Conservation (phyloP, 2,888 invertebrate genomes). For the Drosophila paranaensis region DNA sequence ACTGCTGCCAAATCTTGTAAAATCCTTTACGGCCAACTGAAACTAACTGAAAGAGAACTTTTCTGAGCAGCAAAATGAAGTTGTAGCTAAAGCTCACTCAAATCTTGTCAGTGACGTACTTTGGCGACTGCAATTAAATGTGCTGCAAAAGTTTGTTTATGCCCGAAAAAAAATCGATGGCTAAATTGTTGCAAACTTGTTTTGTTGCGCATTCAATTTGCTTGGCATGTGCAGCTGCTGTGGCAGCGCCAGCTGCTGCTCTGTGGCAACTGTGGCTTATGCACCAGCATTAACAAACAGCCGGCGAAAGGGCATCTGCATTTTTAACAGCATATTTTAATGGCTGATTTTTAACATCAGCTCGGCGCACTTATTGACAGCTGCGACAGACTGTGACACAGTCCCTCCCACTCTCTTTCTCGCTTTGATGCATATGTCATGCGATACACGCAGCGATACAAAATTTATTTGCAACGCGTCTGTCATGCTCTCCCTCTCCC, state of each 20-base stretch:
- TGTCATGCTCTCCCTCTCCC: slow-evolving; percentile 31
- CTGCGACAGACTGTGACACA: slow-evolving; percentile 67
- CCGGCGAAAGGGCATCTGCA: slow-evolving; percentile 59
- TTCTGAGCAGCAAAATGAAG: slow-evolving; percentile 42
- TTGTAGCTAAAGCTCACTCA: slow-evolving; percentile 10
- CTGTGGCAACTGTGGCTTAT: slow-evolving; percentile 58
- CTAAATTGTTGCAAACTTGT: slow-evolving; percentile 59
- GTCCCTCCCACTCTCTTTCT: neutral
- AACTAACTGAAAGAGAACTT: slow-evolving; percentile 58
- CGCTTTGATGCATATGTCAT: slow-evolving; percentile 78
- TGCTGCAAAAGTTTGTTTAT: slow-evolving; percentile 21
- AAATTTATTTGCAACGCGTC: slow-evolving; percentile 72
- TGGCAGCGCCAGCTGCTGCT: slow-evolving; percentile 29
- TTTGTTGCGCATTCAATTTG: slow-evolving; percentile 66
- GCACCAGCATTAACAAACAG: slow-evolving; percentile 74
- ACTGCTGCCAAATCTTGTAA: slow-evolving; percentile 57
- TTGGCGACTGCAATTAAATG: slow-evolving; percentile 28
- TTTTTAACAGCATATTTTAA: slow-evolving; percentile 80
- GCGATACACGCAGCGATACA: slow-evolving; percentile 75
- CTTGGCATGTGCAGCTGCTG: slow-evolving; percentile 60
- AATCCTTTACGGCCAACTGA: slow-evolving; percentile 48
- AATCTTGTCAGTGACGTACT: neutral
- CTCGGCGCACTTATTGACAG: slow-evolving; percentile 78
- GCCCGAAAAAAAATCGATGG: slow-evolving; percentile 40
- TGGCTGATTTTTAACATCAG: slow-evolving; percentile 79